A percentile compares a stretch with the other conserved stretches of the same genome.
These are phyloP conservation scores for Mizuhopecten yessoensis DNA, from an alignment of 1,140 invertebrate genomes.

Conservation along the genomic window DNA sequence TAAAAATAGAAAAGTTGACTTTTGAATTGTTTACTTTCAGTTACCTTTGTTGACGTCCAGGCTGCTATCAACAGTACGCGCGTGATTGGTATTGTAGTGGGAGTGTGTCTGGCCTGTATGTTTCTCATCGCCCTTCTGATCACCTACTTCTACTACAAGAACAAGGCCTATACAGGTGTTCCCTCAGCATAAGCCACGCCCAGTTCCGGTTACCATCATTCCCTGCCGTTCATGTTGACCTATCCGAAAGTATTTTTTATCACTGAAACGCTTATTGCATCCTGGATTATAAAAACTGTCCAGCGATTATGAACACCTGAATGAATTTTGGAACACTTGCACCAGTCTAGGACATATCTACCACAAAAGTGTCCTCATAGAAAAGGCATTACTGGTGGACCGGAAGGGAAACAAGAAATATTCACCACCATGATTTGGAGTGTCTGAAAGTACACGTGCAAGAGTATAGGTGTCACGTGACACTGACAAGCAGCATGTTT, in stretches of 20 bases:
- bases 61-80: slow-evolving; percentile 31
- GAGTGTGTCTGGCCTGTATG: slow-evolving; percentile 45
- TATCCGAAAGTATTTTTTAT: not conserved
- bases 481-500: not conserved
- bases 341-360: not conserved
- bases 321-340: not conserved
- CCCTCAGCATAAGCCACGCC: not conserved
- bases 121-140: slow-evolving; percentile 46
- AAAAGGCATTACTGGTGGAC: not conserved
- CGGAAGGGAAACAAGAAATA: not conserved
- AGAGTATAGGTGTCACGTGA: not conserved
- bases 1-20: too few relatives aligned
- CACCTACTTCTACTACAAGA: slow-evolving; percentile 58
- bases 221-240: not conserved
- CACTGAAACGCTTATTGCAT: not conserved
- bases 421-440: not conserved
- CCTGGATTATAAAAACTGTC: not conserved
- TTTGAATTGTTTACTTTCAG: not conserved
- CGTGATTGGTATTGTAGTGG: slow-evolving; percentile 44
- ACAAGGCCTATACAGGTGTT: slow-evolving; percentile 44
- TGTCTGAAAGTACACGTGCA: not conserved
- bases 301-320: not conserved
- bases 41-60: slow-evolving; percentile 42
- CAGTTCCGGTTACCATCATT: not conserved
- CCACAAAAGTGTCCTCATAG: not conserved